Base-by-base conservation (phyloP, 2,113 vertebrate species). In the Plectropomus leopardus region DNA sequence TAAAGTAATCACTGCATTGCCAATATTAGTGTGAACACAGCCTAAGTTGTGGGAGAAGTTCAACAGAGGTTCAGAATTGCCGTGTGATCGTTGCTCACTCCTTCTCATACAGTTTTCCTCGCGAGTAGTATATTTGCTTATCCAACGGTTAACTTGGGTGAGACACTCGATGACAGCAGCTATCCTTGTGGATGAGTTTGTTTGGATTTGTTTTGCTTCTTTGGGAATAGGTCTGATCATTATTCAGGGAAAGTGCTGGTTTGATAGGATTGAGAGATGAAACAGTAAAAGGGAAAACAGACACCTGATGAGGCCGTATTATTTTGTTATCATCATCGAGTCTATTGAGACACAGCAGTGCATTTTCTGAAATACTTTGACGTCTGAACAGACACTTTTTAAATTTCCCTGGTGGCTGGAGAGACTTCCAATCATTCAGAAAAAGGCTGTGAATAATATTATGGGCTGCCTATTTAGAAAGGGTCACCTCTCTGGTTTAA, bases 321-420 rank as follows among this genome's bases (percentile, higher is more conserved):
- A 73, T 78, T 85, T 61, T 80, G n/a, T 55, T 80, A 75, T 85
- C 74, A 24, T 40, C 28, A 32, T 40, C 7, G 36, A 10, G 65
- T 83, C 79, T 72, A 57, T 54, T 26, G 71, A 69, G 81, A 78
- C 42, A 68, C 57, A 79, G 73, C 42, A 3, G 30, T 48, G 32
- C 60, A 16, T 83, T 78, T 79, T 68, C 65, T 81, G 44, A 72
- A 76, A 73, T 30, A 72, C 73, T 72, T 65, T n/a, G 53, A 51
- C 60, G 48, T 69, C 47, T 76, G 71, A 68, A 68, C 50, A 64
- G 73, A 68, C 57, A 79, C 61, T 72, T 68, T 68, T 72, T 82
- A 48, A 54, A 79, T 85, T 85, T 88, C 87, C 84, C 83, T 63
- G 30, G 48, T 74, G 87, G 58, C 59, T 53, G 28, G 2, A 59